Conservation (phyloP, 1,140 invertebrate species). For the Varroa destructor region DNA sequence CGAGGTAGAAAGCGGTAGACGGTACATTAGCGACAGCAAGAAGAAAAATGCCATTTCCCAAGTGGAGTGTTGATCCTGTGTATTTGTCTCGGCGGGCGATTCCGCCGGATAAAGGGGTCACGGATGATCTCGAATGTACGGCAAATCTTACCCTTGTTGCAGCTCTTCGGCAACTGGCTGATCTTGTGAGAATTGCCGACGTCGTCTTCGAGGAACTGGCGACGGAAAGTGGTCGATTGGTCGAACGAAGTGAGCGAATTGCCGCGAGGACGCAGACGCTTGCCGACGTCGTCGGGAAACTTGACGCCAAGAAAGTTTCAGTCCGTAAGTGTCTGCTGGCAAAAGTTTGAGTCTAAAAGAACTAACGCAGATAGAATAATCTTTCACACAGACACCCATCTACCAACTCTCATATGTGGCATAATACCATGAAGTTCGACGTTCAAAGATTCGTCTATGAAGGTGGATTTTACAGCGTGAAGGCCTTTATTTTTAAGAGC, state of each 20-base stretch:
- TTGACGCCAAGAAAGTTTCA: slow-evolving; percentile 26
- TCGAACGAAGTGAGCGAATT: slow-evolving; percentile 21
- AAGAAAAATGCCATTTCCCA: slow-evolving; percentile 32
- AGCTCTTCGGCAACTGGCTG: slow-evolving; percentile 7
- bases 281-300: slow-evolving; percentile 12
- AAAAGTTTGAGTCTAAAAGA: too few species aligned
- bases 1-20: too few species aligned
- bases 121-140: slow-evolving; percentile 28
- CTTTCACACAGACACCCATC: too few species aligned
- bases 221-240: slow-evolving; percentile 7
- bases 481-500: too few species aligned
- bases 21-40: too few species aligned
- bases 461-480: too few species aligned
- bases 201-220: slow-evolving; percentile 19
- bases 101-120: slow-evolving; percentile 32
- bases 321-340: slow-evolving; percentile 1
- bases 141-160: slow-evolving; percentile 19
- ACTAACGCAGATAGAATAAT: too few species aligned
- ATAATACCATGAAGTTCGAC: too few species aligned
- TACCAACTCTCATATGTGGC: too few species aligned
- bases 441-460: too few species aligned
- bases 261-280: neutral
- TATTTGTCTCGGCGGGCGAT: slow-evolving; percentile 32
- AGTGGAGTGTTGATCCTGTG: slow-evolving; percentile 35
- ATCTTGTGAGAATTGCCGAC: slow-evolving; percentile 16